These are phyloP conservation scores for Toxonevra muliebris DNA, from an alignment of 2,888 invertebrate genomes.

Conservation along the genomic window DNA sequence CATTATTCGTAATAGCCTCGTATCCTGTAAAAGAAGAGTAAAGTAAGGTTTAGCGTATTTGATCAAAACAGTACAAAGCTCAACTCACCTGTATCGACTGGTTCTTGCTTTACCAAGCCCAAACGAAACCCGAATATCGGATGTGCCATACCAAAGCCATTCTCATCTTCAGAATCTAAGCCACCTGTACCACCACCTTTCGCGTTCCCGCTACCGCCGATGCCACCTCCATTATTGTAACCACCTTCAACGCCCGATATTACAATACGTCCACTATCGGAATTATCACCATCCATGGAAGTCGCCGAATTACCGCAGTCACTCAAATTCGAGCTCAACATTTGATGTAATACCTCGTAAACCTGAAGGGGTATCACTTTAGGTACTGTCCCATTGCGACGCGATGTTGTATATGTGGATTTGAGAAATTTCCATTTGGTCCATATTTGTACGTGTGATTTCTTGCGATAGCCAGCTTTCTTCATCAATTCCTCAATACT, in stretches of 20 bases:
- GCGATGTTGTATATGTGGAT: slow-evolving; percentile 63
- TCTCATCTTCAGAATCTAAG: slow-evolving; percentile 40
- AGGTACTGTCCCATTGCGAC: slow-evolving; percentile 57
- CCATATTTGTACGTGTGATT: slow-evolving; percentile 63
- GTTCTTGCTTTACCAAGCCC: slow-evolving; percentile 59
- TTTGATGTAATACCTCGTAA: slow-evolving; percentile 54
- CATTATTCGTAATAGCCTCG: slow-evolving; percentile 43
- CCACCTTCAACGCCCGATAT: slow-evolving; percentile 37
- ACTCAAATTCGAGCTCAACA: slow-evolving; percentile 44
- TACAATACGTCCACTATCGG: slow-evolving; percentile 26
- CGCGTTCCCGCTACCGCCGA: slow-evolving; percentile 10
- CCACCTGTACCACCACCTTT: slow-evolving; percentile 21
- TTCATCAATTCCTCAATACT: slow-evolving; percentile 60
- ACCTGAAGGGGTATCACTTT: slow-evolving; percentile 58
- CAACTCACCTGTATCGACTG: slow-evolving; percentile 57
- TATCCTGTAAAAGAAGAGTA: slow-evolving; percentile 46
- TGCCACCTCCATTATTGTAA: slow-evolving; percentile 26
- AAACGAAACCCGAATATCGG: slow-evolving; percentile 62
- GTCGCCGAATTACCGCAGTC: slow-evolving; percentile 45
- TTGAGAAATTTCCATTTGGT: slow-evolving; percentile 65
- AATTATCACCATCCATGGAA: slow-evolving; percentile 48
- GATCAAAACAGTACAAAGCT: not conserved
- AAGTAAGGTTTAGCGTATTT: not conserved
- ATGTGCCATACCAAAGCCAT: slow-evolving; percentile 54
- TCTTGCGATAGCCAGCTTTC: slow-evolving; percentile 58